These are phyloP conservation scores for Stomorhina lunata DNA, from an alignment of 2,888 invertebrate species.

Conservation along the genomic window DNA sequence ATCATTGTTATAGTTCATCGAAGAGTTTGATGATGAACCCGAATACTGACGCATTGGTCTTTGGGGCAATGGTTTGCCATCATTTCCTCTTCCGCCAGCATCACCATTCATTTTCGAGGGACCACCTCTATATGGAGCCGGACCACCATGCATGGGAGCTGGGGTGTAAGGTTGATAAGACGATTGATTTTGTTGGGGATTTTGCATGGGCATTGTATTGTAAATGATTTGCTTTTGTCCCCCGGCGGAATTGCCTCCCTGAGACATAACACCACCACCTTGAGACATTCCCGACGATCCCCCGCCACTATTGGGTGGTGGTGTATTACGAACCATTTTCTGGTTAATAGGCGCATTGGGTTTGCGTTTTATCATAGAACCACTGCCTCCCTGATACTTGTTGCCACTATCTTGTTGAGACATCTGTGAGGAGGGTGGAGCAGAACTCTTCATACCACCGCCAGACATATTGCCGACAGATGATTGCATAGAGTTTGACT, in stretches of 20 bases:
- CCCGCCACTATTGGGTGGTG: conserved; percentile 80
- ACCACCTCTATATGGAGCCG: conserved; percentile 72
- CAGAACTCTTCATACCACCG: conserved; percentile 68
- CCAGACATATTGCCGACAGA: conserved; percentile 67
- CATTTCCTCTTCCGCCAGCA: conserved; percentile 73
- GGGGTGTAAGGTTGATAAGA: conserved; percentile 74
- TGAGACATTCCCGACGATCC: conserved; percentile 66
- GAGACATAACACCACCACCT: conserved; percentile 62
- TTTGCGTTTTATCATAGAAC: conserved; percentile 89
- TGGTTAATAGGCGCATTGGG: conserved; percentile 80
- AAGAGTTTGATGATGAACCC: conserved; percentile 73
- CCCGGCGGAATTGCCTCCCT: conserved; percentile 65
- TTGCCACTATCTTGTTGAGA: conserved; percentile 68
- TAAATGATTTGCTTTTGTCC: conserved; percentile 70
- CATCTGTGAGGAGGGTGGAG: conserved; percentile 66
- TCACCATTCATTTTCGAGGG: conserved; percentile 78
- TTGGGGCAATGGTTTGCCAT: conserved; percentile 76
- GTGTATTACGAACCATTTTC: conserved; percentile 84
- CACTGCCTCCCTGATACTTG: conserved; percentile 72
- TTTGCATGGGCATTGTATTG: conserved; percentile 74
- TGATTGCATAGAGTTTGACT: conserved; percentile 67
- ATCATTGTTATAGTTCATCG: conserved; percentile 73
- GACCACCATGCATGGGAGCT: conserved; percentile 67
- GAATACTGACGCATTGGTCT: conserved; percentile 77
- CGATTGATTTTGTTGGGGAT: conserved; percentile 72